Evolutionary conservation across 2,888 invertebrate genomes (phyloP), one percentile per base, ranked within the genome.

Genomic region (Drymonia ruficornis): DNA sequence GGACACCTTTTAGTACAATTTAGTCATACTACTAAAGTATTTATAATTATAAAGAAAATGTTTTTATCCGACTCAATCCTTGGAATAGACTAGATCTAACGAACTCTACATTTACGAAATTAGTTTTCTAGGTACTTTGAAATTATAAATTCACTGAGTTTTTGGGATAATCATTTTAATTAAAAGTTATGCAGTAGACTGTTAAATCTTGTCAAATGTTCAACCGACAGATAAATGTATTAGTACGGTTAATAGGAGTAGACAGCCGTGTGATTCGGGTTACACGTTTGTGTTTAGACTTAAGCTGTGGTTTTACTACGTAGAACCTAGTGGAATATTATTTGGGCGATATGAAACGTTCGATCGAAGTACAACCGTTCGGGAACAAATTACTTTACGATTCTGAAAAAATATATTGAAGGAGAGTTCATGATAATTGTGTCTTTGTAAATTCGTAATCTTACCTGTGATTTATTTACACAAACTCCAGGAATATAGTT

Each of bases 201-300:
- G 81, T 85, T 70, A 85, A 83, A 82, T 83, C 83, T 78, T 80
- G 84, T 86, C 82, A 81, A 78, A 73, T 78, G 76, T 78, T 73
- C 74, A 61, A 69, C 68, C 74, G 76, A 76, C 76, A 74, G 70
- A 70, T 72, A 73, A 72, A 77, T 73, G 73, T 73, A 78, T 78
- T 71, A 76, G 75, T 75, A 65, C 67, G 67, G 68, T 70, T 82
- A 81, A 87, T 84, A 63, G 70, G 66, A 76, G 67, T 65, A 65
- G 87, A 87, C 87, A 80, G 74, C 67, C 83, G 82, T 82, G 79
- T 80, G 82, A 83, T 80, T 77, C 67, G 67, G 64, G 57, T 70
- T 72, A 74, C 76, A 67, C 65, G 76, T 70, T 74, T 72, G 67
- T 61, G 67, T 72, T 67, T 66, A 56, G 55, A 51, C 40, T 61